Conservation (phyloP, 2,888 invertebrate species). For the Temnothorax ravouxi region DNA sequence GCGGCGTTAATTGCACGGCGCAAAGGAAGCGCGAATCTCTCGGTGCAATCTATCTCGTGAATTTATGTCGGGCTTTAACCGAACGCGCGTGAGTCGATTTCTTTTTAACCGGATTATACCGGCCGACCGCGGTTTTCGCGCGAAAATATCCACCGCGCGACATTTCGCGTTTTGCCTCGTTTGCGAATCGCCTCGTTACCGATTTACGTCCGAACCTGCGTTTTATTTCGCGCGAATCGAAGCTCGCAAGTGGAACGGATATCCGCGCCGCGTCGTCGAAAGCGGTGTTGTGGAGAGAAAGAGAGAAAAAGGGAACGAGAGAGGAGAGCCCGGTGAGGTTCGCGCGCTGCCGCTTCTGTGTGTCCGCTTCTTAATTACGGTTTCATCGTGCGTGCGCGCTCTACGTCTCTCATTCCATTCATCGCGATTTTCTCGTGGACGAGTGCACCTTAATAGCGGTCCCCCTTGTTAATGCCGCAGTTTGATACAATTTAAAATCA, state of each 20-base stretch:
- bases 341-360: constrained; percentile 1
- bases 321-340: not conserved
- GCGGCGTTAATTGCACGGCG: not conserved
- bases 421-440: constrained; percentile 35
- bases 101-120: not conserved
- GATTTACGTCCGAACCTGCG: constrained; percentile 20
- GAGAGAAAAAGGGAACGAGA: not conserved
- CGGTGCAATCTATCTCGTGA: not conserved
- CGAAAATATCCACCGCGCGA: constrained; percentile 9
- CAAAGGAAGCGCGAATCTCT: not conserved
- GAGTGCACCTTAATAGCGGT: constrained; percentile 24
- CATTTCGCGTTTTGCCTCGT: constrained; percentile 1
- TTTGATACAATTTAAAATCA: constrained; percentile 22
- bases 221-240: constrained; percentile 57
- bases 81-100: not conserved
- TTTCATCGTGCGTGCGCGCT: not conserved
- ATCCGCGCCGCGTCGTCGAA: constrained; percentile 51
- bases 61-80: not conserved
- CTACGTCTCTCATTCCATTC: constrained; percentile 16
- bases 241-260: constrained; percentile 66
- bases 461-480: constrained; percentile 7
- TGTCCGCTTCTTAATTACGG: constrained; percentile 51
- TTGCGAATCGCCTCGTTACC: constrained; percentile 11
- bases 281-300: not conserved
- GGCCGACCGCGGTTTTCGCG: not conserved